These are phyloP conservation scores for Emydura subglobosa DNA, from an alignment of 2,113 vertebrate species.

Conservation along the genomic window DNA sequence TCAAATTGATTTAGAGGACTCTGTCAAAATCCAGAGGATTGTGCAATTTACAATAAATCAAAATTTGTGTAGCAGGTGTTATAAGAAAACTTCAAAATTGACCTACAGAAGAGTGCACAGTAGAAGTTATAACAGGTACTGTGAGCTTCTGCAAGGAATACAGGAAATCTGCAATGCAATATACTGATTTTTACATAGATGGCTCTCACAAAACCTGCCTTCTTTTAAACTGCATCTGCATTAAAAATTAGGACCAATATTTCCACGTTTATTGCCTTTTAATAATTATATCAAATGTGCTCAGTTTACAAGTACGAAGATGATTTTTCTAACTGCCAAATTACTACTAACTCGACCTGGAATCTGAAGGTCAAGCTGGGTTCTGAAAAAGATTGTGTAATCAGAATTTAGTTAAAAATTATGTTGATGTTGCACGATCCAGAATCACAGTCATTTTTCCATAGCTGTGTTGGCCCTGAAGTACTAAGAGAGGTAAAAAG, in stretches of 20 bases:
- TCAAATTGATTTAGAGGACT: not conserved
- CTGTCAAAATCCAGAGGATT: rapidly evolving
- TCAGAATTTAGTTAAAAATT: not conserved
- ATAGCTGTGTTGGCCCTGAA: not conserved
- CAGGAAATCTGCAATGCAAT: not conserved
- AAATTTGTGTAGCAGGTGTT: not conserved
- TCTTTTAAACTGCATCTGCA: not conserved
- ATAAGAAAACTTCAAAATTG: not conserved
- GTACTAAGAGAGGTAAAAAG: not conserved
- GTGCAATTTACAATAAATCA: not conserved
- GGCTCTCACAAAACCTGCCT: not conserved
- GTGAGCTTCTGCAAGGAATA: not conserved
- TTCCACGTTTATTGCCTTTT: not conserved
- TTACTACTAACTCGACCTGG: not conserved
- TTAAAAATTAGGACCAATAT: not conserved
- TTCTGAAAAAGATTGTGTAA: not conserved
- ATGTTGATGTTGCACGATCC: not conserved
- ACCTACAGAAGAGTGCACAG: not conserved
- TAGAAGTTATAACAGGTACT: not conserved
- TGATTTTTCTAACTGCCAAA: not conserved
- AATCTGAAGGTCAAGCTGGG: not conserved
- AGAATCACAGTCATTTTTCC: not conserved
- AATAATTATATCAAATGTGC: not conserved
- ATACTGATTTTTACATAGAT: not conserved
- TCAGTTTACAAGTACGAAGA: not conserved